Evolutionary conservation across 2,888 invertebrate genomes (phyloP).

Genomic region (Rhabditophanes sp.): DNA sequence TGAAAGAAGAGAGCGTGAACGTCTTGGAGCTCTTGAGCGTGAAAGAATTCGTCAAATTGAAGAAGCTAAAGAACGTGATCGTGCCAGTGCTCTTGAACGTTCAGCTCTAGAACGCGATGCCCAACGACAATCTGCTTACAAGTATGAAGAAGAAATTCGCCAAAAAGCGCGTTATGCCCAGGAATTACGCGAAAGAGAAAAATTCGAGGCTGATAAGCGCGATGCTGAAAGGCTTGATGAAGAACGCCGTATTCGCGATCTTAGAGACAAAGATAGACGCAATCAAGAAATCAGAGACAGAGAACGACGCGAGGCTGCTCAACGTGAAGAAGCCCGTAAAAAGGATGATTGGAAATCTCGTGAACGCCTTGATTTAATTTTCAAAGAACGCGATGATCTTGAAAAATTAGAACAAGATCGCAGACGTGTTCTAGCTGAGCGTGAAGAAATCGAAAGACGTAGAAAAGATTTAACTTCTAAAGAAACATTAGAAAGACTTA

Average conservation of each 20-base stretch:
- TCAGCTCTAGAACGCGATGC: slow-evolving; percentile 15
- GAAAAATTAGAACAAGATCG: slow-evolving; percentile 36
- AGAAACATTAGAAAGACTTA: slow-evolving; percentile 36
- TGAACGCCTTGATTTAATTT: slow-evolving; percentile 31
- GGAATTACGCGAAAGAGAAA: slow-evolving; percentile 17
- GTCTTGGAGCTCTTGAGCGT: slow-evolving; percentile 26
- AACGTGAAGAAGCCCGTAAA: slow-evolving; percentile 25
- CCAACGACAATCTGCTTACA: slow-evolving; percentile 9
- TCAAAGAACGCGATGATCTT: slow-evolving; percentile 30
- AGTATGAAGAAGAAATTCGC: slow-evolving; percentile 8
- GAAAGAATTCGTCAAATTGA: slow-evolving; percentile 25
- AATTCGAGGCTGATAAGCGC: slow-evolving; percentile 27
- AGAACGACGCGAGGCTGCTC: slow-evolving; percentile 32
- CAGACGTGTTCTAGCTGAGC: slow-evolving; percentile 25
- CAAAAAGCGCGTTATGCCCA: neutral
- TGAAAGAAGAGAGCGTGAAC: slow-evolving; percentile 29
- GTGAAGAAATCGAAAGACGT: slow-evolving; percentile 18
- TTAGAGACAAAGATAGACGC: slow-evolving; percentile 29
- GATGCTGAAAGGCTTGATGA: slow-evolving; percentile 29
- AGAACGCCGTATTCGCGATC: slow-evolving; percentile 29
- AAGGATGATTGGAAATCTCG: slow-evolving; percentile 31
- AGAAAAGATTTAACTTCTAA: slow-evolving; percentile 22
- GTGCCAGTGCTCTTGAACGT: slow-evolving; percentile 24
- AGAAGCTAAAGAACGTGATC: slow-evolving; percentile 28
- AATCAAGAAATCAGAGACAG: slow-evolving; percentile 34